Conservation (phyloP, 1,140 invertebrate species). For the Calycopis cecrops region DNA sequence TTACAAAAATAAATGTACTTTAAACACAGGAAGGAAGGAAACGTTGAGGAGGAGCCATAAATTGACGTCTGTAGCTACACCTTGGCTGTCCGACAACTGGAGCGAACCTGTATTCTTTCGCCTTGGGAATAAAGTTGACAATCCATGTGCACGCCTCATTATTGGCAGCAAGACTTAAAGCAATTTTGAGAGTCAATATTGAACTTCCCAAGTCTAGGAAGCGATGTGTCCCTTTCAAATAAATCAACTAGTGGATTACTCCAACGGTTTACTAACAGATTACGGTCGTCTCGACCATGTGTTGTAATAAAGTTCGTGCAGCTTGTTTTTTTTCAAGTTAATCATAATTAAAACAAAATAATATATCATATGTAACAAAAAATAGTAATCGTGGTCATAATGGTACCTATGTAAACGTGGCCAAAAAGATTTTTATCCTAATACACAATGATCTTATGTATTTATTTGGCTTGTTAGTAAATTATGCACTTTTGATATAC, state of each 20-base stretch:
- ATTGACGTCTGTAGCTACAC: slow-evolving; percentile 57
- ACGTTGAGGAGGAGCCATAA: slow-evolving; percentile 63
- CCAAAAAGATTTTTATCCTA: no score
- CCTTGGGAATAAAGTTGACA: slow-evolving; percentile 50
- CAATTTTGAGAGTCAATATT: slow-evolving; percentile 71
- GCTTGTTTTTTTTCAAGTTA: no score
- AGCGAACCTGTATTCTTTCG: slow-evolving; percentile 44
- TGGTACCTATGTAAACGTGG: no score
- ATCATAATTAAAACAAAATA: no score
- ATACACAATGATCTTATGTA: no score
- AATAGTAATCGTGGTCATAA: no score
- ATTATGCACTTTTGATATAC: no score
- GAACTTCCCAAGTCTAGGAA: slow-evolving; percentile 55
- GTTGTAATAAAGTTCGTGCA: neutral
- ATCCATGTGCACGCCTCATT: slow-evolving; percentile 49
- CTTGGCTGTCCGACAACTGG: slow-evolving; percentile 34
- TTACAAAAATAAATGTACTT: slow-evolving; percentile 13
- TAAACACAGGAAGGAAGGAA: slow-evolving; percentile 53
- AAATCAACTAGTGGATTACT: slow-evolving; percentile 47
- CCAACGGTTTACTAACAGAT: slow-evolving; percentile 7
- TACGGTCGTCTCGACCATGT: no score
- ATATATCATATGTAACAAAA: no score
- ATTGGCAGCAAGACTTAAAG: slow-evolving; percentile 64
- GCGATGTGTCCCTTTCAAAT: slow-evolving; percentile 57
- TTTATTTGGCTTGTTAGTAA: no score